Conservation (phyloP, 2,113 vertebrate species). For the Ariopsis seemanni region DNA sequence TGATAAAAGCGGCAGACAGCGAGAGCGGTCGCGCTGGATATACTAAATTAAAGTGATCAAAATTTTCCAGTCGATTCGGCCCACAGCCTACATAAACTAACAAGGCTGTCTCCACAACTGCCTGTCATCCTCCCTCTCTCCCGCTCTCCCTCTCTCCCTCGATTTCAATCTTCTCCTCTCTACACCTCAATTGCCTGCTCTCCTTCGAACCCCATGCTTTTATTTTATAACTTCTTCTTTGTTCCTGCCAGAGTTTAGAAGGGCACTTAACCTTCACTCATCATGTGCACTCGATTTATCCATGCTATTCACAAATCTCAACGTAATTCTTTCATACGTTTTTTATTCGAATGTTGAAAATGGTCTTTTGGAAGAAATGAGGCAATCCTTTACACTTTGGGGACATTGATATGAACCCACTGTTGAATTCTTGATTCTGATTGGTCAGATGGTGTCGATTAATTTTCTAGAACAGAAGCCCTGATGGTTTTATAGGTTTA, state of each 20-base stretch:
- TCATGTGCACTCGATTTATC: neutral
- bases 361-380: too few species aligned
- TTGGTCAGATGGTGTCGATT: neutral
- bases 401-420: neutral
- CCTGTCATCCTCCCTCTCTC: constrained; percentile 77
- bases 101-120: constrained; percentile 86
- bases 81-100: constrained; percentile 91
- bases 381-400: neutral
- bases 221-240: constrained; percentile 34
- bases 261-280: neutral
- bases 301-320: neutral
- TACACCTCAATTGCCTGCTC: constrained; percentile 55
- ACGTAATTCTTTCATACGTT: neutral
- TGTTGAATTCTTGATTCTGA: neutral
- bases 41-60: constrained; percentile 99
- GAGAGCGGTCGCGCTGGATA: constrained; percentile 87
- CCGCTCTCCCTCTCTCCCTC: constrained; percentile 57
- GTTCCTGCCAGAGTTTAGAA: neutral
- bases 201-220: constrained; percentile 56
- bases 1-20: constrained; percentile 91
- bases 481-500: neutral
- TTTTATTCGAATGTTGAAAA: neutral
- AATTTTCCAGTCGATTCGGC: constrained; percentile 96
- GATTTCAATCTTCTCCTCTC: constrained; percentile 42
- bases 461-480: too few species aligned